These are phyloP conservation scores for Carabus problematicus DNA, from an alignment of 2,888 invertebrate species.

Conservation along the genomic window DNA sequence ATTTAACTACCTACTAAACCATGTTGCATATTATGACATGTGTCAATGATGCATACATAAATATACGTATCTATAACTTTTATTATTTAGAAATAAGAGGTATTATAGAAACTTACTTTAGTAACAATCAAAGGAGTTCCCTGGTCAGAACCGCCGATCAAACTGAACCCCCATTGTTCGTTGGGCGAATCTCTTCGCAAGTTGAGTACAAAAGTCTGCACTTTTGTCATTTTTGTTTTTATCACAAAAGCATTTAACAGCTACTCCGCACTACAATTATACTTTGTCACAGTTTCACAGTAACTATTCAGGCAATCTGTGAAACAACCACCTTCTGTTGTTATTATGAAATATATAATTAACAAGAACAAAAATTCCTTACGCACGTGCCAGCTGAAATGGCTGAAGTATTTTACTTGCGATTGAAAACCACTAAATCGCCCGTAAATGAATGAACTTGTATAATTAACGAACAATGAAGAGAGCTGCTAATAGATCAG, in stretches of 20 bases:
- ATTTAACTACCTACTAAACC: neutral
- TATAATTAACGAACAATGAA: constrained; percentile 1
- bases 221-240: constrained; percentile 67
- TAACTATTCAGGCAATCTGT: no score
- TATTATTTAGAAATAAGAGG: neutral
- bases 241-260: constrained; percentile 22
- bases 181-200: constrained; percentile 74
- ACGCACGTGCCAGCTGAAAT: no score
- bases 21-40: no score
- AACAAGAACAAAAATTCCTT: no score
- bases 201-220: constrained; percentile 78
- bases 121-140: constrained; percentile 88
- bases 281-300: no score
- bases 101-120: constrained; percentile 69
- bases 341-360: no score
- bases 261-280: neutral
- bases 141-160: constrained; percentile 86
- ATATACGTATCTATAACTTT: neutral
- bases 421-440: neutral
- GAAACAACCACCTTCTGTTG: no score
- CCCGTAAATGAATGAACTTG: neutral
- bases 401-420: no score
- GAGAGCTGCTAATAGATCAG: constrained; percentile 18
- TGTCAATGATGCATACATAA: neutral
- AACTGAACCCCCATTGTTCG: constrained; percentile 85